Percentiles rank a stretch among this genome's conserved stretches.
These are phyloP conservation scores for Sebastes fasciatus DNA, from an alignment of 2,113 vertebrate genomes.

Conservation along the genomic window DNA sequence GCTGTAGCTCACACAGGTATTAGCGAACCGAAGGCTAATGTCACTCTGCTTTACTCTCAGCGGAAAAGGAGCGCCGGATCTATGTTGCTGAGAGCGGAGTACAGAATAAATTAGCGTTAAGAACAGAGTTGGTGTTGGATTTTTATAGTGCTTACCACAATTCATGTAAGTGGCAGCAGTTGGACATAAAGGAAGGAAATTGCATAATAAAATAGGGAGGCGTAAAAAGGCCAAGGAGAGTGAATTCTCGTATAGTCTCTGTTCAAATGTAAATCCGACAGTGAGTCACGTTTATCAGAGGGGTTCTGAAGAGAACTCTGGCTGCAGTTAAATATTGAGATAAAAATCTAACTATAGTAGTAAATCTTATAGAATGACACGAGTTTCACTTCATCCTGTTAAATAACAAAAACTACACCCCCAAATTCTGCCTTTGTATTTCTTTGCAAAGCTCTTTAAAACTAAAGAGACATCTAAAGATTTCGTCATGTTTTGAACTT, in stretches of 20 bases:
- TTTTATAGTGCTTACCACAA: constrained; percentile 45
- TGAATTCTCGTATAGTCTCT: constrained; percentile 3
- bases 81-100: not conserved
- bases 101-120: constrained; percentile 40
- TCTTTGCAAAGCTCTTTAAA: not conserved
- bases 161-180: constrained; percentile 36
- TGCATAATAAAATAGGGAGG: constrained; percentile 56
- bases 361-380: not conserved
- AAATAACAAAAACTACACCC: not conserved
- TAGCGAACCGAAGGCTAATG: not conserved
- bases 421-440: not conserved
- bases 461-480: not conserved
- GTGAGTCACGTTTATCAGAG: constrained; percentile 7
- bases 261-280: constrained; percentile 27
- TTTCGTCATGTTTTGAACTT: not conserved
- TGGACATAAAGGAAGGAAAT: constrained; percentile 56
- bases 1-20: constrained; percentile 39
- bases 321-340: constrained; percentile 16
- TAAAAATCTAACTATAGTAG: not conserved
- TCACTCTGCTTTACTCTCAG: constrained; percentile 22
- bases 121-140: constrained; percentile 38
- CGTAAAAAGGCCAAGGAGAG: constrained; percentile 31
- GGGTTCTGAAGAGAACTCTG: not conserved
- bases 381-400: not conserved
- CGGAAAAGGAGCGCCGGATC: not conserved